A percentile compares a stretch with the other conserved stretches of the same genome.
phyloP scores from a whole-genome alignment of 2,797 vertebrate genomes.

The Pangasius sanitwongsei region DNA sequence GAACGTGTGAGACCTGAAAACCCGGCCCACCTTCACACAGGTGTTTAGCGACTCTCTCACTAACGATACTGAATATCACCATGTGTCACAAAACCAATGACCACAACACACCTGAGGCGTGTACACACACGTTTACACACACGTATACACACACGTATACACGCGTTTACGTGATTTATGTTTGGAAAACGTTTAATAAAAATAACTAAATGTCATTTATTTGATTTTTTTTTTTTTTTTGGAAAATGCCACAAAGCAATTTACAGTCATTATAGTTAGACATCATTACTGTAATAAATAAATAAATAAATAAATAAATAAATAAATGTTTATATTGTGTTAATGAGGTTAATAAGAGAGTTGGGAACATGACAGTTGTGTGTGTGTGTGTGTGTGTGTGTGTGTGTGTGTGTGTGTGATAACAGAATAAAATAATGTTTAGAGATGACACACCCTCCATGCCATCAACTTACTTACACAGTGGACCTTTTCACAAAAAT shows the following conservation, averaged over 20 bases:
- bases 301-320: no score
- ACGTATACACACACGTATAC: neutral
- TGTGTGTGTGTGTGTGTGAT: neutral
- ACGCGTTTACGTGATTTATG: neutral
- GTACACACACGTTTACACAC: neutral
- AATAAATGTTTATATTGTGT: no score
- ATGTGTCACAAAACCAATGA: neutral
- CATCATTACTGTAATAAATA: no score
- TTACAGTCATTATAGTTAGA: no score
- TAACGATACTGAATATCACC: neutral
- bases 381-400: neutral
- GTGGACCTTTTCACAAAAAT: neutral
- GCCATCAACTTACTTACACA: neutral
- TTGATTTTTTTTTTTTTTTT: no score
- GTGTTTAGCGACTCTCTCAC: no score
- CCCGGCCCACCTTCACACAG: neutral
- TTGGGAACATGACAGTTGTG: neutral
- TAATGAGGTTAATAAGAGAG: no score
- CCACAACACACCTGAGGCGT: neutral
- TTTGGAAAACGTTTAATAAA: neutral
- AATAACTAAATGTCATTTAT: neutral
- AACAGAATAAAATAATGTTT: neutral
- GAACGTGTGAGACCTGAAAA: neutral
- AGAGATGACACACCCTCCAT: slow-evolving; percentile 4
- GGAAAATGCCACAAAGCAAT: no score